phyloP scores from a whole-genome alignment of 35 echinoderm and acorn worm genomes.

The Stichopus chloronotus region DNA sequence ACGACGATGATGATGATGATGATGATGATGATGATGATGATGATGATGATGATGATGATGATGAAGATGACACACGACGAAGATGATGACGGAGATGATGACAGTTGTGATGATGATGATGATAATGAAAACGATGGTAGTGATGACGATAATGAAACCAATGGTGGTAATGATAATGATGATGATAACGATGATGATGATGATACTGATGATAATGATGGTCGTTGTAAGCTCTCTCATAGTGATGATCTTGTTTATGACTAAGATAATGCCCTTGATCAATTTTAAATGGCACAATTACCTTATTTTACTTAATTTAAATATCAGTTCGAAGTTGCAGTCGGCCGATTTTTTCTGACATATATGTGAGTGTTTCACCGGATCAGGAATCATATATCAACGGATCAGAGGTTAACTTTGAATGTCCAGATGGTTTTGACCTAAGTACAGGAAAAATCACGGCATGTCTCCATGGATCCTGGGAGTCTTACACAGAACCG shows the following conservation, averaged over 20 bases:
- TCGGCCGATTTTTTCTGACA: background rate
- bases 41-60: constrained; percentile 45
- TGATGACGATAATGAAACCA: background rate
- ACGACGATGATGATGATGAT: constrained; percentile 24
- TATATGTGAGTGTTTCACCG: background rate
- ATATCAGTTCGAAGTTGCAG: background rate
- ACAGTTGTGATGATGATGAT: background rate
- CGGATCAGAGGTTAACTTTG: background rate
- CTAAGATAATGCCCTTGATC: background rate
- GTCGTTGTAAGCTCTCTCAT: too few species aligned
- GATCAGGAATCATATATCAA: background rate
- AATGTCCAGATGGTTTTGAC: background rate
- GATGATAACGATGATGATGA: constrained; percentile 5
- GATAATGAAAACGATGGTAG: background rate
- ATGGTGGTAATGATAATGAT: background rate
- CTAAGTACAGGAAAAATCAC: background rate
- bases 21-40: constrained; percentile 38
- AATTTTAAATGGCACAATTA: too few species aligned
- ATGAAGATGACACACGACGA: constrained; percentile 25
- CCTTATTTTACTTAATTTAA: too few species aligned
- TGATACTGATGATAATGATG: constrained; percentile 25
- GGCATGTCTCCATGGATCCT: background rate
- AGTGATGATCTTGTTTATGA: background rate
- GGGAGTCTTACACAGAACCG: background rate
- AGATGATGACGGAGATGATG: constrained; percentile 3